Evolutionary conservation across 2,797 vertebrate genomes (phyloP), one percentile per base, ranked within the genome.

Genomic region (Neomorphus geoffroyi): DNA sequence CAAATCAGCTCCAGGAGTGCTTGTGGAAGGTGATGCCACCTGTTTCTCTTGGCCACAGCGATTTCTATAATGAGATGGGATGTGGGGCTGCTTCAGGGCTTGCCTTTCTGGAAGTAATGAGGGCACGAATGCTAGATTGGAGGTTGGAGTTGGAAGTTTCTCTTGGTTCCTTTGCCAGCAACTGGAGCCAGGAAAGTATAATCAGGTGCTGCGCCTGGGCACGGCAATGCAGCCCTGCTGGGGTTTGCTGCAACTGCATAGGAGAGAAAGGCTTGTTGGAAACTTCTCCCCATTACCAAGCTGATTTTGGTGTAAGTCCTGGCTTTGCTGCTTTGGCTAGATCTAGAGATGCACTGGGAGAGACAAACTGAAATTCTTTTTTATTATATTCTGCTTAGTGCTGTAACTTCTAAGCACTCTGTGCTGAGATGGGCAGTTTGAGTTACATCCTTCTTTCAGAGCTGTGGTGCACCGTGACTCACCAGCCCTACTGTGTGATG

Each of bases 371-470:
- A 33, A 43, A 11, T 53, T 33, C n/a, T 22, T 26, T 14, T 24
- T 28, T 28, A 80, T 18, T 53, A 37, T 54, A 12, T 70, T 93
- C 50, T 84, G 56, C 91, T 96, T 84, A 17, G 87, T 13, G 60
- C 74, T 80, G 39, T 81, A 50, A 37, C 23, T 71, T 62, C 32
- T 70, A 28, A 80, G 53, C 8, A 7, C 24, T 61, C n/a, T 37
- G 39, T 95, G 94, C 95, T 97, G 93, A 96, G 90, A 22, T 14
- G 39, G 37, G 86, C 83, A 91, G 53, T 96, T 96, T 94, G 80
- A 88, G 4, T 33, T 53, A 73, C 71, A 87, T 89, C 90, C 90
- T 95, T 85, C 46, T 87, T 96, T 95, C 54, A 1, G 93, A 80
- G 90, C 78, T 80, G 86, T 66, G 80, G 80, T 62, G 77, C 71